Percentiles rank a stretch among this genome's conserved stretches.
phyloP scores from a whole-genome alignment of 2,888 invertebrate genomes.

The Chrysodeixis includens region DNA sequence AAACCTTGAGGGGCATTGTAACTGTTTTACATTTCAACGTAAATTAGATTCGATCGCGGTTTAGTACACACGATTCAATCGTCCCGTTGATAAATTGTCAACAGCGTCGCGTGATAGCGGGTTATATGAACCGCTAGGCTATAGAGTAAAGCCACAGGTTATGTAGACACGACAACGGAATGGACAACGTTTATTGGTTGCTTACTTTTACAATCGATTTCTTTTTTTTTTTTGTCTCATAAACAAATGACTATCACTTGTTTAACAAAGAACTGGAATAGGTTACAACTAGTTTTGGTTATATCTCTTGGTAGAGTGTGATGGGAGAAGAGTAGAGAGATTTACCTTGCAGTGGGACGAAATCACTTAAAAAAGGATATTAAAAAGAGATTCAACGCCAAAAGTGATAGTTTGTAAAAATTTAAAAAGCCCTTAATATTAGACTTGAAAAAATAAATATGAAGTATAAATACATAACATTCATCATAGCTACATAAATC shows the following conservation, averaged over 20 bases:
- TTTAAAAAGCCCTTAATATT: too few species aligned
- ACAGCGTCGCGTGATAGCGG: slow-evolving; percentile 19
- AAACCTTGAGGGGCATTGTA: slow-evolving; percentile 35
- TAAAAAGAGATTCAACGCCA: too few species aligned
- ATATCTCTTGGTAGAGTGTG: too few species aligned
- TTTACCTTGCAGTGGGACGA: too few species aligned
- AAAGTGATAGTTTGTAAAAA: too few species aligned
- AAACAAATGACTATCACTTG: background rate
- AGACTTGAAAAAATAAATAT: too few species aligned
- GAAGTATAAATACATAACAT: too few species aligned
- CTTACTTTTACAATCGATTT: background rate
- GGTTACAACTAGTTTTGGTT: too few species aligned
- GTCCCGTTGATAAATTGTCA: slow-evolving; percentile 30
- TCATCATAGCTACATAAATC: too few species aligned
- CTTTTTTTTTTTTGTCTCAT: background rate
- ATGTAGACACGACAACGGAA: slow-evolving; percentile 1
- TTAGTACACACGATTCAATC: slow-evolving; percentile 5
- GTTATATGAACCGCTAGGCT: slow-evolving; percentile 10
- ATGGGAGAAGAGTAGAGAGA: too few species aligned
- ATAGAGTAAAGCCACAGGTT: slow-evolving; percentile 31
- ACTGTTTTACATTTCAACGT: slow-evolving; percentile 22
- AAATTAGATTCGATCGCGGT: slow-evolving; percentile 29
- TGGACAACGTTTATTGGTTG: slow-evolving; percentile 14
- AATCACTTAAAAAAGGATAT: too few species aligned
- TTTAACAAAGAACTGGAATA: background rate